Base-by-base conservation (phyloP, 2,113 vertebrate species). In the Passer montanus region DNA sequence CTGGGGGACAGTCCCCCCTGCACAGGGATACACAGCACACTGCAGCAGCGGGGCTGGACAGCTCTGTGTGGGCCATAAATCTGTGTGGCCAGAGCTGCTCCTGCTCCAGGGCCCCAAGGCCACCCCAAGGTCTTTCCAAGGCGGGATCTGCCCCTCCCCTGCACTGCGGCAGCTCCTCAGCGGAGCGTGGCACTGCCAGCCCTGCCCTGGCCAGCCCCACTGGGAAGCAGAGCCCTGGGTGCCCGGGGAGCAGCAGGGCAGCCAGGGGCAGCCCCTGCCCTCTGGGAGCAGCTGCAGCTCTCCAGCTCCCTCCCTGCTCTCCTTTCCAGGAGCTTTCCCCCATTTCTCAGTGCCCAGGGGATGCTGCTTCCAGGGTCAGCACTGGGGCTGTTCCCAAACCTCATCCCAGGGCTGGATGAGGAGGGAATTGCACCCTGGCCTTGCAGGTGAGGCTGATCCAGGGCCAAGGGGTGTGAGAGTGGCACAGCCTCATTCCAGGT, bases 51-150 rank as follows among this genome's bases (percentile, higher is more conserved):
- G 23, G 1, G 0, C 41, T 19, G 27, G 12, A 6, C 10, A 28
- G 55, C 64, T 66, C 50, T 4, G 39, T 41, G 39, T 41, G 41
- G 55, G 35, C 35, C 23, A 26, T 82, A 59, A 82, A 90, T 62
- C 85, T 10, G 0, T 0, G 22, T 0, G 0, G 35, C 30, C 63
- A 79, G 1, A 0, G 10, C 64, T n/a, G 27, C 16, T 85, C 44
- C 52, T 75, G 46, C 53, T 84, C 43, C 0, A 0, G 53, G 68
- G 47, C 30, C 63, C 88, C 91, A 94, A 92, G 90, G 82, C 27
- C 82, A 55, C 49, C 18, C 30, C 94, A 94, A 94, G 66, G 66
- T 82, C 94, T 68, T 72, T 53, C 73, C 78, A 59, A 0, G 8
- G 37, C 0, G 0, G 56, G 52, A 30, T n/a, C 64, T 43, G 15